Evolutionary conservation across 2,113 vertebrate genomes (phyloP), one percentile per base, ranked within the genome.

Genomic region (Heterotis niloticus): DNA sequence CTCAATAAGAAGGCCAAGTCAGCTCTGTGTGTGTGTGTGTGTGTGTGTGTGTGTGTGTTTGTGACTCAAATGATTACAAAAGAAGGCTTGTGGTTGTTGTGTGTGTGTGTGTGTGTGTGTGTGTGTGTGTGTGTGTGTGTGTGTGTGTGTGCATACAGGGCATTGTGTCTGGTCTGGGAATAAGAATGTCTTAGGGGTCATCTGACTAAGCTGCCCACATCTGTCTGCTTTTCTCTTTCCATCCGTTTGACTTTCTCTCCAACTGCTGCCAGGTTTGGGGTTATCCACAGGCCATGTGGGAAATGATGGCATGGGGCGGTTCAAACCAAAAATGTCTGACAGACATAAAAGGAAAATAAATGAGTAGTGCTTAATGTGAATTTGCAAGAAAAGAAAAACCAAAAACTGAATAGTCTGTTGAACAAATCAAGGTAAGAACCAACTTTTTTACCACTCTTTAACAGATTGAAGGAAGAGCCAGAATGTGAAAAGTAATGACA

Each of bases 151-250:
- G 60, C 10, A 20, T 26, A 34, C 56, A 13, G 5, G 57, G 69
- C 9, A 4, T 44, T 44, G 34, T 44, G 34, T 44, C 34, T 44
- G 7, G 34, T 7, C 34, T 72, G 51, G 57, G 24, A 28, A 64
- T 5, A 56, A 11, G 24, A 26, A 16, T 28, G 24, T 20, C 20
- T 26, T 64, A 54, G 4, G 24, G n/a, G 64, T 56, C 16, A 51
- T 44, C 64, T 77, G 64, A 77, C 60, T 65, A 23, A 64, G 34
- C 64, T 56, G n/a, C 51, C 62, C 23, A 56, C 75, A 23, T 76
- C 75, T 76, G 59, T 76, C 62, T 51, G 34, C 7, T 7, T 44
- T 44, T 44, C 3, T 44, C 34, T 44, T 44, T 44, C 34, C 34
- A 44, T 44, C 34, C 34, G 34, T 7, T 28, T 1, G n/a, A 23